These are phyloP conservation scores for Ichneumoninae sp. DNA, from an alignment of 2,888 invertebrate species.

Conservation along the genomic window DNA sequence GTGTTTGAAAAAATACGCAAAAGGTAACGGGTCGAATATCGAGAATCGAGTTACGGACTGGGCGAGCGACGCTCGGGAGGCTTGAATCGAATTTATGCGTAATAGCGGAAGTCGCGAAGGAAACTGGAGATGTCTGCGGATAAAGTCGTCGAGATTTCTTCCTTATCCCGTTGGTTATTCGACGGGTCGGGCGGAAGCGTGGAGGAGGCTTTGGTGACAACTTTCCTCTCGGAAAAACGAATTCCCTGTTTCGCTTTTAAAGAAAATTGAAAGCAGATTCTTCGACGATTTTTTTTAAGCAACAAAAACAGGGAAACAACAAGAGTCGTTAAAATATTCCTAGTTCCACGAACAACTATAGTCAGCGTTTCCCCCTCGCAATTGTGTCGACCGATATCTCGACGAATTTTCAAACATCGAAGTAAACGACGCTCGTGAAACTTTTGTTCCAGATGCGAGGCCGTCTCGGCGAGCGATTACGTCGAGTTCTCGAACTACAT, in stretches of 20 bases:
- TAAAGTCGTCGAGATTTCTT: neutral
- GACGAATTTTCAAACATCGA: neutral
- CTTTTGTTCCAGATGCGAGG: slow-evolving; percentile 91
- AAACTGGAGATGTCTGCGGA: neutral
- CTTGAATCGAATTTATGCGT: neutral
- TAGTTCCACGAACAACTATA: neutral
- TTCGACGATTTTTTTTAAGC: neutral
- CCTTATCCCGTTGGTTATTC: neutral
- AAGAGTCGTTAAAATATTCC: neutral
- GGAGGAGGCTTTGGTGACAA: neutral
- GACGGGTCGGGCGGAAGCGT: neutral
- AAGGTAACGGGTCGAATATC: slow-evolving; percentile 63
- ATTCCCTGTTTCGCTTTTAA: neutral
- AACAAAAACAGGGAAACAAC: neutral
- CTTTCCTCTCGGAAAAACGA: neutral
- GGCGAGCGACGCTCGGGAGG: slow-evolving; percentile 61
- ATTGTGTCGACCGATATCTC: neutral
- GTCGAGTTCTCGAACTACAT: slow-evolving; percentile 98
- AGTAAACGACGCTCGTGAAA: slow-evolving; percentile 3
- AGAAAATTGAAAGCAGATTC: neutral
- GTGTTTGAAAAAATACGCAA: neutral
- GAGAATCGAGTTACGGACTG: slow-evolving; percentile 78
- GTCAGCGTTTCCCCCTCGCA: neutral
- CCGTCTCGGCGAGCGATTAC: slow-evolving; percentile 96
- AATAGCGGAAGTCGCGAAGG: neutral